Percentiles rank a stretch among this genome's conserved stretches.
Conservation (phyloP, 2,888 invertebrate species). For the Pristionchus entomophagus region DNA sequence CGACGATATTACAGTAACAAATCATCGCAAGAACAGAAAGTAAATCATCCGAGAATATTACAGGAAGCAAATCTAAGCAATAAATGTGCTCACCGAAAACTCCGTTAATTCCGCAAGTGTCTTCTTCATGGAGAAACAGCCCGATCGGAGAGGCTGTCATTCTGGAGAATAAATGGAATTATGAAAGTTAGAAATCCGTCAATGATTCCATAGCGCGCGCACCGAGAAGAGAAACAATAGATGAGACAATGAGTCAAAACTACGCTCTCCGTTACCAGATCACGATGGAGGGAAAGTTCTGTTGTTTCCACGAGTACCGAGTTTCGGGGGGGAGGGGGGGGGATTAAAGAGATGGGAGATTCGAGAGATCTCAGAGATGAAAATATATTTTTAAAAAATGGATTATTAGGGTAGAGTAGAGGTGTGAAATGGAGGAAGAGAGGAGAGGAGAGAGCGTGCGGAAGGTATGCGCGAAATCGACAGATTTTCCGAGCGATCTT, state of each 20-base stretch:
- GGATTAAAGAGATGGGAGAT: neutral
- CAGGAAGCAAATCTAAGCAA: too few relatives aligned
- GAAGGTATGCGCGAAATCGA: too few relatives aligned
- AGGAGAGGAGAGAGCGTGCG: neutral
- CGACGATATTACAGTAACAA: too few relatives aligned
- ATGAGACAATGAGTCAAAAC: neutral
- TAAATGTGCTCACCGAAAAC: neutral
- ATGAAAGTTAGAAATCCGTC: neutral
- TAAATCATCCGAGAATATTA: too few relatives aligned
- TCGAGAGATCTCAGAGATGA: neutral
- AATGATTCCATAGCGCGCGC: too few relatives aligned
- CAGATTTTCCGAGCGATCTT: neutral
- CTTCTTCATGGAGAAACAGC: neutral
- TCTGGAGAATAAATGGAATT: neutral
- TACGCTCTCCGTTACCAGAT: neutral
- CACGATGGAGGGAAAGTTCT: neutral
- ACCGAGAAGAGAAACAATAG: neutral
- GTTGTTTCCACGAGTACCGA: too few relatives aligned
- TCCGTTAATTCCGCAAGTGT: neutral
- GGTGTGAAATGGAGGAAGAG: neutral
- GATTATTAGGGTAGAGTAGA: neutral
- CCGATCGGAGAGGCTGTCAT: slow-evolving; percentile 15
- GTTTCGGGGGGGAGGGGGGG: too few relatives aligned
- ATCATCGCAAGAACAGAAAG: too few relatives aligned
- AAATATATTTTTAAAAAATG: neutral